Percentiles rank a stretch among this genome's conserved stretches.
These are phyloP conservation scores for Metalampra italica DNA, from an alignment of 2,888 invertebrate genomes.

Conservation along the genomic window DNA sequence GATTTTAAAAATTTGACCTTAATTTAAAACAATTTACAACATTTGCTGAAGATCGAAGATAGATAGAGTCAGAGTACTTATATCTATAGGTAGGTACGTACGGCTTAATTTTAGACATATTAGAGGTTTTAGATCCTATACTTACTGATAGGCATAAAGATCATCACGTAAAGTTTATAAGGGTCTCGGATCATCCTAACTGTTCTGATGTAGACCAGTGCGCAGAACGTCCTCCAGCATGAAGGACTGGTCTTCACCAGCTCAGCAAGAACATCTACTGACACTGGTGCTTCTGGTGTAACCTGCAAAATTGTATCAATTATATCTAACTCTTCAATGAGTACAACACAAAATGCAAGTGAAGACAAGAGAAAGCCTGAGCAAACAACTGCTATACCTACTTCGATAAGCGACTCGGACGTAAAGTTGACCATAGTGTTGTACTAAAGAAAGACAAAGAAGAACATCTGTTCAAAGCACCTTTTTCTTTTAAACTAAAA, in stretches of 20 bases:
- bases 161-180: conserved; percentile 86
- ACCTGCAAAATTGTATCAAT: conserved; percentile 42
- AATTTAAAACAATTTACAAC: background rate
- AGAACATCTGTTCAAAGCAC: too few species aligned
- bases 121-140: conserved; percentile 10
- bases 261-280: conserved; percentile 79
- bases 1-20: too few species aligned
- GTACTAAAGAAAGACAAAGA: too few species aligned
- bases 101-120: too few species aligned
- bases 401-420: too few species aligned
- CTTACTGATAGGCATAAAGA: conserved; percentile 83
- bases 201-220: conserved; percentile 82
- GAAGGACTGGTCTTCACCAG: conserved; percentile 81
- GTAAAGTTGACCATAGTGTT: too few species aligned
- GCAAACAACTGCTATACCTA: too few species aligned
- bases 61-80: background rate
- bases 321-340: too few species aligned
- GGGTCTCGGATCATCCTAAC: conserved; percentile 83
- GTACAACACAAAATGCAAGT: too few species aligned
- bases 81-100: too few species aligned
- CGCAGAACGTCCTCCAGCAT: conserved; percentile 81
- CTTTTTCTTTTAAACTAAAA: too few species aligned
- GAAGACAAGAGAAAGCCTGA: too few species aligned
- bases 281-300: conserved; percentile 68
- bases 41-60: background rate